These are phyloP conservation scores for Lysandra coridon DNA, from an alignment of 2,888 invertebrate species.

Conservation along the genomic window DNA sequence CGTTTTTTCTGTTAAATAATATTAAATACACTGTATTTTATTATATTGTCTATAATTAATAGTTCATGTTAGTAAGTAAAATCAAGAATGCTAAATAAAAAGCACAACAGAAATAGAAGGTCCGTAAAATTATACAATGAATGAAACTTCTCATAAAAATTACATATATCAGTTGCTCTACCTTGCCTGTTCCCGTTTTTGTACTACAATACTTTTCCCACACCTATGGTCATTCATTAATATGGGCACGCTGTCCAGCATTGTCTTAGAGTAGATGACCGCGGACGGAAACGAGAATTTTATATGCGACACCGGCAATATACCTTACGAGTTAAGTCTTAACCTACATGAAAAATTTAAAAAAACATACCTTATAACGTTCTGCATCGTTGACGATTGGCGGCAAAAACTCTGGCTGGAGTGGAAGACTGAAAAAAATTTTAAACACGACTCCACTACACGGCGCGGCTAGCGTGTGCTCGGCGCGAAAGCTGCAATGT, in stretches of 20 bases:
- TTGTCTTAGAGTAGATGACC: constrained; percentile 41
- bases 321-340: background rate
- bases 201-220: constrained; percentile 34
- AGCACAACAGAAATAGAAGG: background rate
- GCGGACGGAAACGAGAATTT: constrained; percentile 33
- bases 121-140: background rate
- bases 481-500: constrained; percentile 60
- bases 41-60: background rate
- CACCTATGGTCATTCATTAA: constrained; percentile 36
- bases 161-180: background rate
- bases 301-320: constrained; percentile 25
- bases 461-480: constrained; percentile 55
- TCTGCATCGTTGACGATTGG: constrained; percentile 61
- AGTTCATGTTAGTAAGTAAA: background rate
- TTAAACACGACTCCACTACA: constrained; percentile 53
- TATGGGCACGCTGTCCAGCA: constrained; percentile 38
- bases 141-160: constrained; percentile 3
- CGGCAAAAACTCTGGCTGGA: constrained; percentile 45
- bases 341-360: constrained; percentile 21
- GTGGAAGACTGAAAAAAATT: constrained; percentile 49
- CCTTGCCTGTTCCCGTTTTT: constrained; percentile 1
- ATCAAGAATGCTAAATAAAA: background rate
- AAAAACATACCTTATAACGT: constrained; percentile 58
- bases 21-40: background rate
- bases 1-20: no score